Evolutionary conservation across 2,797 vertebrate species (phyloP).

Genomic region (Hoplostethus atlanticus): DNA sequence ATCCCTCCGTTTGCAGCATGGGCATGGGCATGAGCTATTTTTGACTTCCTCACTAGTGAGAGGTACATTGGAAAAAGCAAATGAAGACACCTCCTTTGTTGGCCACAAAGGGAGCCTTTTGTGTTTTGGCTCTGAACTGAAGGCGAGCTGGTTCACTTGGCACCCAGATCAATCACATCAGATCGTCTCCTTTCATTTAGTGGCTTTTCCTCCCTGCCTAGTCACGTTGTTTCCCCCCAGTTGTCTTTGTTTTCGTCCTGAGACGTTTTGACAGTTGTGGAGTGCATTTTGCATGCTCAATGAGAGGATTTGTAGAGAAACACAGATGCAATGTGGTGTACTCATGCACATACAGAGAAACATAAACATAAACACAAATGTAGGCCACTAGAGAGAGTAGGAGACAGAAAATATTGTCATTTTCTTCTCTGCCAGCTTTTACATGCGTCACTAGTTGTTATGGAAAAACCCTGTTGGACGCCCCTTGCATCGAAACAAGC

Average conservation of each 20-base stretch:
- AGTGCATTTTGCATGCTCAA: constrained; percentile 26
- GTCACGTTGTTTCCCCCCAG: constrained; percentile 38
- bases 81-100: constrained; percentile 48
- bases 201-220: constrained; percentile 18
- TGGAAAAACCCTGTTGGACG: constrained; percentile 37
- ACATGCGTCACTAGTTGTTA: constrained; percentile 28
- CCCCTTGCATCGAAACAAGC: constrained; percentile 21
- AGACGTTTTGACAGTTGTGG: constrained; percentile 26
- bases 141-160: constrained; percentile 50
- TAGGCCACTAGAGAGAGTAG: background rate
- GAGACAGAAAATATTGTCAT: constrained; percentile 2
- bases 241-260: constrained; percentile 35
- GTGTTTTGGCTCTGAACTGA: constrained; percentile 50
- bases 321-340: background rate
- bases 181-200: constrained; percentile 51
- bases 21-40: constrained; percentile 54
- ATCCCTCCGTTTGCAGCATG: constrained; percentile 53
- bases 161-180: constrained; percentile 41
- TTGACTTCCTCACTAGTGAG: constrained; percentile 48
- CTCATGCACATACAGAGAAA: background rate
- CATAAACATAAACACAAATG: background rate
- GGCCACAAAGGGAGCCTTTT: constrained; percentile 26
- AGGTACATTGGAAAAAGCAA: constrained; percentile 40
- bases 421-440: constrained; percentile 24
- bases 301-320: constrained; percentile 21